Percentiles rank a stretch among this genome's conserved stretches.
phyloP scores from a whole-genome alignment of 2,113 vertebrate genomes.

The Lanius collurio region DNA sequence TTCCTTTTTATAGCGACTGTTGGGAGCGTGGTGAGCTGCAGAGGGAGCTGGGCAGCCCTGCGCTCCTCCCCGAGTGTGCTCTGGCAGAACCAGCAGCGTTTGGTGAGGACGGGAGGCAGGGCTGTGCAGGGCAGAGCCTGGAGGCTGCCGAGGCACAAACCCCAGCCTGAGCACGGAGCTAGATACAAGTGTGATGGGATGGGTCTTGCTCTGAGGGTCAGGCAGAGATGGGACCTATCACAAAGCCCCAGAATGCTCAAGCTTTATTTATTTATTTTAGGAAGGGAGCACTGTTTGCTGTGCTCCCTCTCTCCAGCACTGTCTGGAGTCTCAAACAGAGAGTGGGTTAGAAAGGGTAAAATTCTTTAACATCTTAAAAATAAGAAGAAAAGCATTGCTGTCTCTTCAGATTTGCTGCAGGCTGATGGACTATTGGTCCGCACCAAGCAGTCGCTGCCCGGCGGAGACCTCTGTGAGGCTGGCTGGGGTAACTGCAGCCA shows the following conservation, averaged over 20 bases:
- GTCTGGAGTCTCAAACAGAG: background rate
- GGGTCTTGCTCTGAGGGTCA: background rate
- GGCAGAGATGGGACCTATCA: rapidly evolving
- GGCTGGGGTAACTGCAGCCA: constrained; percentile 10
- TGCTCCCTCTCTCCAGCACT: background rate
- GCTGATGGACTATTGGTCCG: background rate
- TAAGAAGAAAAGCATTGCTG: background rate
- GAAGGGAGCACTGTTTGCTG: background rate
- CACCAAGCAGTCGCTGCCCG: background rate
- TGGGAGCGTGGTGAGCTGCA: background rate
- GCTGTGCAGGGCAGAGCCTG: background rate
- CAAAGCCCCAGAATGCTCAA: background rate
- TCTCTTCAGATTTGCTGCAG: constrained; percentile 6
- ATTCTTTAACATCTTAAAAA: background rate
- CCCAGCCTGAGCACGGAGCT: rapidly evolving
- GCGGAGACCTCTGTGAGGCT: background rate
- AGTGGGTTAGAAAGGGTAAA: background rate
- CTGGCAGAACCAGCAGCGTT: rapidly evolving
- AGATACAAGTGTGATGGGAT: background rate
- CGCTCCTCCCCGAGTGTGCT: rapidly evolving
- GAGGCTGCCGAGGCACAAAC: background rate
- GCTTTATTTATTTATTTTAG: background rate
- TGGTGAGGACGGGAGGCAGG: background rate
- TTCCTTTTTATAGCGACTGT: background rate
- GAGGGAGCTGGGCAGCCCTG: background rate